Evolutionary conservation across 2,113 vertebrate species (phyloP), one percentile per base, ranked within the genome.

Genomic region (Aegithalos caudatus): DNA sequence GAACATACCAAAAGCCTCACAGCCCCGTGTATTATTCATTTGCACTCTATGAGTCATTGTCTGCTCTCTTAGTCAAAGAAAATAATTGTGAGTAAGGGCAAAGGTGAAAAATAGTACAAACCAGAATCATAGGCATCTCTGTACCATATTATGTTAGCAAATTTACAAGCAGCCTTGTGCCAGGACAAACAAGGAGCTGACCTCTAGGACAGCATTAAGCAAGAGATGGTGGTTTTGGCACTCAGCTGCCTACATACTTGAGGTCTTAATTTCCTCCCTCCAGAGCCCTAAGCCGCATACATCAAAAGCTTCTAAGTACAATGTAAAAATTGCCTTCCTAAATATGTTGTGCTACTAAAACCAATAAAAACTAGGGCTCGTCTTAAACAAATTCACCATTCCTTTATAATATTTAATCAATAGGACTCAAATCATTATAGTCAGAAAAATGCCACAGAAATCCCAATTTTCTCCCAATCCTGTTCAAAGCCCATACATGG

Each of bases 81-180:
- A 97, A 95, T 97, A 92, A 97, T 92, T 96, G 42, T 90, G 91
- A 88, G 67, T 45, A 80, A 83, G 64, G 40, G 82, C 48, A 97
- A 94, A 96, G 61, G 67, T 94, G 88, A 93, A 88, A 81, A 92
- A 76, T 67, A 87, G 56, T 62, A 90, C 53, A 76, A 85, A 81
- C 4, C 70, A 96, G 88, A 97, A 86, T 96, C 96, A 97, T 80
- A 96, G 73, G 24, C 21, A 2, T 84, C 62, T 40, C n/a, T 50
- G 62, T 74, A 61, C 42, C 81, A 28, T 73, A 54, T 65, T 95
- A 95, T 91, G 37, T 67, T 96, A 96, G 92, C 71, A 95, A 80
- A 97, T 95, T 96, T 97, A 91, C 72, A 94, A 92, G 86, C 19
- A 92, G 51, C 40, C 28, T 37, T 54, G 48, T 67, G 86, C 73